Conservation (phyloP, 2,113 vertebrate species). For the Ciconia boyciana region DNA sequence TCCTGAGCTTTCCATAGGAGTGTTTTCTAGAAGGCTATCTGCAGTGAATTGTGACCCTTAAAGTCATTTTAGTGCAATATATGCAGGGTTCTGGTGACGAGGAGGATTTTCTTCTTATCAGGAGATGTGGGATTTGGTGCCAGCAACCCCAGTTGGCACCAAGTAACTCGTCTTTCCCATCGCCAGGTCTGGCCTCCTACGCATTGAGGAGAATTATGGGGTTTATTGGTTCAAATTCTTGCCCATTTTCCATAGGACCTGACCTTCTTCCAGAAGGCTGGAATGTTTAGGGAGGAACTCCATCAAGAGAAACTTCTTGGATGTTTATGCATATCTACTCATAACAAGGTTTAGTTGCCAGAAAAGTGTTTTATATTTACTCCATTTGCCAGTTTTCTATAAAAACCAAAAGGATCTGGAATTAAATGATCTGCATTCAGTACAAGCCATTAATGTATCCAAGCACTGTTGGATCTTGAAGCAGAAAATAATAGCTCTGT, state of each 20-base stretch:
- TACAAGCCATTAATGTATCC: neutral
- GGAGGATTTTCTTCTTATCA: neutral
- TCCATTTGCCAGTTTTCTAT: constrained; percentile 12
- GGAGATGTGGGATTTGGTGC: neutral
- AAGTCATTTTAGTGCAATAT: neutral
- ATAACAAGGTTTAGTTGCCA: constrained; percentile 4
- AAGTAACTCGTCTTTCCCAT: neutral
- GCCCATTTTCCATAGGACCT: neutral
- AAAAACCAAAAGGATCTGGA: neutral
- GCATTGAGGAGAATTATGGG: neutral
- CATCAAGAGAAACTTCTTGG: neutral
- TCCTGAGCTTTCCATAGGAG: neutral
- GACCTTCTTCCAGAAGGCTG: neutral
- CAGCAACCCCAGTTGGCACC: neutral
- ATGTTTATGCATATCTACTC: neutral
- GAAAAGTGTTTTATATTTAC: constrained; percentile 14
- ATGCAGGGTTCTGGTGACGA: neutral
- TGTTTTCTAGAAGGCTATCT: neutral
- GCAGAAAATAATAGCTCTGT: neutral
- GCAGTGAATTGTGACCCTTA: neutral
- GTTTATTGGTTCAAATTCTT: neutral
- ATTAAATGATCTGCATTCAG: neutral
- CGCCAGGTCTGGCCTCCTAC: neutral
- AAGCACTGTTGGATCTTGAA: neutral
- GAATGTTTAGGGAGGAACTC: neutral